Conservation (phyloP, 2,113 vertebrate genomes). For the Mormyrus iriodes region DNA sequence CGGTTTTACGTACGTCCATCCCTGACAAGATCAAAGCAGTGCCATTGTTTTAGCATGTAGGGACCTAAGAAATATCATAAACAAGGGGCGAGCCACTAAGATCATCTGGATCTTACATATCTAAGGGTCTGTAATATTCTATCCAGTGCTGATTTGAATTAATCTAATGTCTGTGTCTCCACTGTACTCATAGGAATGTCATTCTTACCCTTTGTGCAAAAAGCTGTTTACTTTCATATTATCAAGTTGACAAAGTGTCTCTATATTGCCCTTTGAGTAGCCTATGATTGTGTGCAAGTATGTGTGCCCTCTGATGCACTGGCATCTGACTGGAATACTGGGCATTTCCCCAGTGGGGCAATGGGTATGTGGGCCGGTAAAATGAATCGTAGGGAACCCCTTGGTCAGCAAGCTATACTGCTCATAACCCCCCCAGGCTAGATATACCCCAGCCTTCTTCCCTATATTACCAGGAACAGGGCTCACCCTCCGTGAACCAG, state of each 20-base stretch:
- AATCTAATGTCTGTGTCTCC: background rate
- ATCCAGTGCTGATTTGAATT: background rate
- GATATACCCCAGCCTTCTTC: background rate
- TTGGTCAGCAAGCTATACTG: background rate
- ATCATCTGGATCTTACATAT: background rate
- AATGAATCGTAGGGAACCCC: background rate
- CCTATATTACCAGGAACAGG: background rate
- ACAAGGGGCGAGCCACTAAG: background rate
- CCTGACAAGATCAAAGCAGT: background rate
- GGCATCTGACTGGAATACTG: background rate
- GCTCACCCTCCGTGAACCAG: background rate
- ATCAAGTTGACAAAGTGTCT: background rate
- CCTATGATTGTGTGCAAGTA: background rate
- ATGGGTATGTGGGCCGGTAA: background rate
- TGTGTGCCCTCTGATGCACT: background rate
- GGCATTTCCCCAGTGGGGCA: background rate
- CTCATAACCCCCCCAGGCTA: background rate
- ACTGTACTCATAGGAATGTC: background rate
- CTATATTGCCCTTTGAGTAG: background rate
- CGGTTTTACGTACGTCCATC: background rate
- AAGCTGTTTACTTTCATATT: background rate
- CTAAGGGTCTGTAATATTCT: background rate
- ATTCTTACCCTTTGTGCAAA: background rate
- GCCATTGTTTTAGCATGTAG: background rate
- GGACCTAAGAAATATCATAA: background rate